A percentile compares a stretch with the other conserved stretches of the same genome.
These are phyloP conservation scores for Glossosoma conforme DNA, from an alignment of 1,140 invertebrate species.

Conservation along the genomic window DNA sequence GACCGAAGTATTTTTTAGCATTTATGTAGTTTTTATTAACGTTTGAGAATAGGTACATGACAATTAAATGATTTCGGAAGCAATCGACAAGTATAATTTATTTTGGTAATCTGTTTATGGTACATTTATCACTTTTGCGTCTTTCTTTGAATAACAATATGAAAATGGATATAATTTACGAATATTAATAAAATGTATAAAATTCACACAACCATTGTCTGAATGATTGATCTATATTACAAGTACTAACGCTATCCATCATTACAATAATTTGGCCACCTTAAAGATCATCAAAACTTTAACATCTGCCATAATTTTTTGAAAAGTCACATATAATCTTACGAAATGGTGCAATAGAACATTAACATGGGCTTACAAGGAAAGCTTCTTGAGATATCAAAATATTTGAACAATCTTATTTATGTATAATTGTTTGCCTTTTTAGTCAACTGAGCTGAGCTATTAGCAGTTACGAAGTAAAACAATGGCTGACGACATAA, in stretches of 20 bases:
- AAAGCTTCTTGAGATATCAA: no score
- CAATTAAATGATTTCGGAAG: constrained; percentile 17
- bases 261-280: constrained; percentile 20
- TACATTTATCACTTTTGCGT: constrained; percentile 32
- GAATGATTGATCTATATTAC: constrained; percentile 8
- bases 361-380: no score
- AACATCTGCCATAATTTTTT: no score
- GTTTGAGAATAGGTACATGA: constrained; percentile 17
- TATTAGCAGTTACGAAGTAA: no score
- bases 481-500: no score
- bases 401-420: no score
- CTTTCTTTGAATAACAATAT: constrained; percentile 29
- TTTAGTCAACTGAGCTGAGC: no score
- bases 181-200: constrained; percentile 24
- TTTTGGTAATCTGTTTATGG: constrained; percentile 25
- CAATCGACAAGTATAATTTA: constrained; percentile 18
- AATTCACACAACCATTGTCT: constrained; percentile 22
- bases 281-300: no score
- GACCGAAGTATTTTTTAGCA: constrained; percentile 16
- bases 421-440: no score
- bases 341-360: no score
- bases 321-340: no score
- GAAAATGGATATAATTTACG: constrained; percentile 14
- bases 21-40: constrained; percentile 20
- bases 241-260: constrained; percentile 7